phyloP scores from a whole-genome alignment of 2,797 vertebrate species.

The Acanthurus lineatus region DNA sequence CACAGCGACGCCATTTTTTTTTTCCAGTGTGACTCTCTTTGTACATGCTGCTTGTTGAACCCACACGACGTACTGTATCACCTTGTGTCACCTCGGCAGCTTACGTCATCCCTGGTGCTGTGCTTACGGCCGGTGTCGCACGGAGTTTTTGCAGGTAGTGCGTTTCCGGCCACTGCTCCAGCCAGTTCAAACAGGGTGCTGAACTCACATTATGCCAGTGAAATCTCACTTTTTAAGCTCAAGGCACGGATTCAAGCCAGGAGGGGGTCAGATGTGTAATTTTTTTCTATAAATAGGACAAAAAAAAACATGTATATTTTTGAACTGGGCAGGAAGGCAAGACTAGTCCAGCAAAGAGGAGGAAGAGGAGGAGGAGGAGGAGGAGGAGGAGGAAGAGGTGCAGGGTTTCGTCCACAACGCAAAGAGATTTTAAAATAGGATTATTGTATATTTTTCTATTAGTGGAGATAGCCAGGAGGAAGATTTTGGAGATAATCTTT shows the following conservation, averaged over 20 bases:
- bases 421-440: conserved; percentile 86
- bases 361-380: conserved; percentile 3
- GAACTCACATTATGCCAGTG: conserved; percentile 75
- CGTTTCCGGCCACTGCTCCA: conserved; percentile 47
- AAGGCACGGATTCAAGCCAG: conserved; percentile 75
- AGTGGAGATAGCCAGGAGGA: conserved; percentile 76
- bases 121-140: conserved; percentile 63
- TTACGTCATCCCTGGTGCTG: conserved; percentile 37
- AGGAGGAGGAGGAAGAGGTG: conserved; percentile 17
- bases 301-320: conserved; percentile 84
- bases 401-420: conserved; percentile 65
- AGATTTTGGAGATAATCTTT: conserved; percentile 86
- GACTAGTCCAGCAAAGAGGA: conserved; percentile 64
- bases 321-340: conserved; percentile 79
- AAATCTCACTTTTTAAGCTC: conserved; percentile 74
- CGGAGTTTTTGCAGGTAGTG: conserved; percentile 68
- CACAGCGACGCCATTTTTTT: conserved; percentile 35
- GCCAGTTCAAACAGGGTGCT: conserved; percentile 71
- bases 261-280: conserved; percentile 66
- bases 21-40: conserved; percentile 42
- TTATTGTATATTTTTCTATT: conserved; percentile 90
- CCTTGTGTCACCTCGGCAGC: conserved; percentile 60
- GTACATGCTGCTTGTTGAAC: conserved; percentile 46
- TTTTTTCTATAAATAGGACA: conserved; percentile 81
- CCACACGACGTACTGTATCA: conserved; percentile 59